Conservation (phyloP, 2,113 vertebrate species). For the Procavia capensis region DNA sequence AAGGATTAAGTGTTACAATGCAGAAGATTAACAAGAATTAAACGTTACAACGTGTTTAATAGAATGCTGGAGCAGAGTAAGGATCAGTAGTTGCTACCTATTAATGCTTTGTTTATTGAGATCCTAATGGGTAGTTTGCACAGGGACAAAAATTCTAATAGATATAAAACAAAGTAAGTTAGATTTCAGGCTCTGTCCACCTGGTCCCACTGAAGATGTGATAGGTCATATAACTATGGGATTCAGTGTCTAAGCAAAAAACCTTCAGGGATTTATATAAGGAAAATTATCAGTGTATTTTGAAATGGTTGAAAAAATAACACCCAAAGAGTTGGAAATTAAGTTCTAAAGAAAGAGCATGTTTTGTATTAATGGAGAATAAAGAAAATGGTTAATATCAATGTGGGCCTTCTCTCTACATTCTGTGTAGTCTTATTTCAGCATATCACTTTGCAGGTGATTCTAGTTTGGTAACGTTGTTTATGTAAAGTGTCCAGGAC, state of each 20-base stretch:
- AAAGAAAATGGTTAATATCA: background rate
- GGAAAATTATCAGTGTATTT: background rate
- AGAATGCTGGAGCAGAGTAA: conserved; percentile 20
- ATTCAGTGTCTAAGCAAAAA: background rate
- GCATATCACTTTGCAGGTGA: background rate
- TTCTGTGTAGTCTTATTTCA: background rate
- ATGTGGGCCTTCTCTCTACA: background rate
- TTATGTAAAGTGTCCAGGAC: background rate
- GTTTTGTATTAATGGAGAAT: background rate
- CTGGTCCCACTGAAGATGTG: background rate
- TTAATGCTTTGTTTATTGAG: conserved; percentile 17
- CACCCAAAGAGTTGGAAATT: background rate
- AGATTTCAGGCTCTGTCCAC: background rate
- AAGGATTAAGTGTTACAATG: background rate
- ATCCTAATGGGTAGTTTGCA: background rate
- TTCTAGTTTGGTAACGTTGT: background rate
- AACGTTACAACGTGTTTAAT: background rate
- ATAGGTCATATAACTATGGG: background rate
- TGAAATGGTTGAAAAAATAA: background rate
- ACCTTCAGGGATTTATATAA: background rate
- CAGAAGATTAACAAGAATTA: conserved; percentile 4
- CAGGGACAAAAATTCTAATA: background rate
- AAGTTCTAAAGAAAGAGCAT: background rate
- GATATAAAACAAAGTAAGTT: background rate
- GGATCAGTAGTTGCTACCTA: background rate